phyloP scores from a whole-genome alignment of 1,140 invertebrate species.

The Leptopilina clavipes region DNA sequence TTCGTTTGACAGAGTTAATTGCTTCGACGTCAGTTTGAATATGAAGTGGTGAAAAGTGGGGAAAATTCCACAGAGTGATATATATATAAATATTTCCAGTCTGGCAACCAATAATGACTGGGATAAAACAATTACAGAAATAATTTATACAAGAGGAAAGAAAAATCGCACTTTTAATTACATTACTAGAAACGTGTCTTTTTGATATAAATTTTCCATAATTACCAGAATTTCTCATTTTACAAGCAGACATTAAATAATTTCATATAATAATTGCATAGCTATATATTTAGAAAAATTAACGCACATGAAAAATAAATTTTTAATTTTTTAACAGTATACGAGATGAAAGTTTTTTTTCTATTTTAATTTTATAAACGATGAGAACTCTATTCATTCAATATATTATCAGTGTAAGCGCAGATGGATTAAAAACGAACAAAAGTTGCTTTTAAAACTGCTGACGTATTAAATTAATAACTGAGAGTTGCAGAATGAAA shows the following conservation, averaged over 20 bases:
- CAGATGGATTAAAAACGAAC: neutral
- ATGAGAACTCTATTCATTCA: no score
- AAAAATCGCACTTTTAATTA: neutral
- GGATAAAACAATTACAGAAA: slow-evolving; percentile 4
- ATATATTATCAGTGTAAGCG: no score
- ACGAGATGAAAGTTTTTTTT: no score
- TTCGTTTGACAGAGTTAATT: slow-evolving; percentile 27
- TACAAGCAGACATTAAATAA: no score
- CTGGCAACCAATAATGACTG: neutral
- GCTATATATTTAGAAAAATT: no score
- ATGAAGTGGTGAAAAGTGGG: slow-evolving; percentile 19
- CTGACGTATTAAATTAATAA: slow-evolving; percentile 10
- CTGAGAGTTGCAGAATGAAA: slow-evolving; percentile 1
- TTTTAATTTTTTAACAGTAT: no score
- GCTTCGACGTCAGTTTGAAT: slow-evolving; percentile 13
- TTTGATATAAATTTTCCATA: no score
- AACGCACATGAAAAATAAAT: no score
- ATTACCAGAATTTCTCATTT: no score
- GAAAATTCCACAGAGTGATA: slow-evolving; percentile 15
- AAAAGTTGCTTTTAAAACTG: neutral
- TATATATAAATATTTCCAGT: slow-evolving; percentile 17
- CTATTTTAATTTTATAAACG: no score
- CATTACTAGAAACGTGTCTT: neutral
- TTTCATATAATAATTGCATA: no score
- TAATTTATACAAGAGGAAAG: neutral